Percentiles rank a stretch among this genome's conserved stretches.
phyloP scores from a whole-genome alignment of 2,888 invertebrate species.

The Habroteleia sp. region DNA sequence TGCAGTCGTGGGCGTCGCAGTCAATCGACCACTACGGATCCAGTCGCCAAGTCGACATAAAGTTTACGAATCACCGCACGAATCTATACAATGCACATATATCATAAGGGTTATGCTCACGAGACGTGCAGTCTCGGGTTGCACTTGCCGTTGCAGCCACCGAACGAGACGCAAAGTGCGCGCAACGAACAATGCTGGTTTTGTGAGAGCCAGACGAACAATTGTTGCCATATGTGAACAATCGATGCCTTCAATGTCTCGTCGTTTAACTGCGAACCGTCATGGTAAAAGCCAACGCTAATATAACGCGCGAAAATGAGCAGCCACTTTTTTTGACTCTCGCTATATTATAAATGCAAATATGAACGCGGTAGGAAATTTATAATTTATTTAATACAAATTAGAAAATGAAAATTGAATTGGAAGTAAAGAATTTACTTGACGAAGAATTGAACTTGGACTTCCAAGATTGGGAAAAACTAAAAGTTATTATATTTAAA shows the following conservation, averaged over 20 bases:
- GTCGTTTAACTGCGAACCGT: no score
- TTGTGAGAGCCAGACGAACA: conserved; percentile 20
- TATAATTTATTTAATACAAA: no score
- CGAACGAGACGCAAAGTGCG: conserved; percentile 26
- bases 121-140: conserved; percentile 52
- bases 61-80: conserved; percentile 43
- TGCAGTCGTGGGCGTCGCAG: conserved; percentile 34
- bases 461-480: no score
- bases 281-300: no score
- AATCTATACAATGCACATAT: conserved; percentile 29
- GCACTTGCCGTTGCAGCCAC: conserved; percentile 35
- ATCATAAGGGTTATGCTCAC: conserved; percentile 21
- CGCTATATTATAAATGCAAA: no score
- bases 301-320: no score
- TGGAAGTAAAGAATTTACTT: no score
- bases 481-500: no score
- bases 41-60: conserved; percentile 35
- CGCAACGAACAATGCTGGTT: conserved; percentile 32
- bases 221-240: conserved; percentile 24
- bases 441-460: no score
- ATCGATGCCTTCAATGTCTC: conserved; percentile 41
- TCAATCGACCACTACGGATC: conserved; percentile 43
- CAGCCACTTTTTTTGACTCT: no score
- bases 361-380: no score
- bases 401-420: no score